Evolutionary conservation across 2,797 vertebrate genomes (phyloP).

Genomic region (Aulostomus chinensis): DNA sequence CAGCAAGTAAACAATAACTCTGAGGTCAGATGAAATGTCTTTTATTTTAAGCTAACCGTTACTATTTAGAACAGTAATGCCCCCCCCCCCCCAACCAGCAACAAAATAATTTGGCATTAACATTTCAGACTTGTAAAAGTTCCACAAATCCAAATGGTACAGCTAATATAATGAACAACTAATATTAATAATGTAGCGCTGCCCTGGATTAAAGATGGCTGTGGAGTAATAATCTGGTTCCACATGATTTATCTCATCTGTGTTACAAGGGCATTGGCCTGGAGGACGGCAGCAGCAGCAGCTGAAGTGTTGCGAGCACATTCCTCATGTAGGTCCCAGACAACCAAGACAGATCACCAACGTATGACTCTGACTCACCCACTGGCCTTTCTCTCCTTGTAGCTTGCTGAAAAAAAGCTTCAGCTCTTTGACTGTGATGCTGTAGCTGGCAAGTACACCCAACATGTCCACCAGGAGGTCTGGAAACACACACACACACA

Average conservation of each 20-base stretch:
- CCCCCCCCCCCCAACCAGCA: too few relatives aligned
- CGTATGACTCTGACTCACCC: slow-evolving; percentile 82
- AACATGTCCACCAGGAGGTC: slow-evolving; percentile 98
- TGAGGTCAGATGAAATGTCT: too few relatives aligned
- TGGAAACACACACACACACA: slow-evolving; percentile 62
- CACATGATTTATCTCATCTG: slow-evolving; percentile 36
- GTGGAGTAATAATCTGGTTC: slow-evolving; percentile 13
- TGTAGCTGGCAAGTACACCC: slow-evolving; percentile 95
- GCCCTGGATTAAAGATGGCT: slow-evolving; percentile 7
- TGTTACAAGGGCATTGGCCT: slow-evolving; percentile 27
- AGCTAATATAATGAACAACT: background rate
- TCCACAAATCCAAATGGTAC: slow-evolving; percentile 1
- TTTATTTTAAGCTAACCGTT: too few relatives aligned
- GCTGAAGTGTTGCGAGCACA: slow-evolving; percentile 42
- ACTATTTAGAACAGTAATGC: too few relatives aligned
- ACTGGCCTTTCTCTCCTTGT: slow-evolving; percentile 93
- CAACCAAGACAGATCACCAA: slow-evolving; percentile 43
- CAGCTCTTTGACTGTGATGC: slow-evolving; percentile 95
- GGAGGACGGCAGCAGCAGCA: slow-evolving; percentile 33
- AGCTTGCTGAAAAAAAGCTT: slow-evolving; percentile 98
- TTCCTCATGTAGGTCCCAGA: slow-evolving; percentile 57
- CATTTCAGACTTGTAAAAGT: background rate
- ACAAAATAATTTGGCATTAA: background rate
- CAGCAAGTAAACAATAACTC: too few relatives aligned
- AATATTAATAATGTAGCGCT: slow-evolving; percentile 17